Conservation (phyloP, 2,113 vertebrate species). For the Bettongia penicillata region DNA sequence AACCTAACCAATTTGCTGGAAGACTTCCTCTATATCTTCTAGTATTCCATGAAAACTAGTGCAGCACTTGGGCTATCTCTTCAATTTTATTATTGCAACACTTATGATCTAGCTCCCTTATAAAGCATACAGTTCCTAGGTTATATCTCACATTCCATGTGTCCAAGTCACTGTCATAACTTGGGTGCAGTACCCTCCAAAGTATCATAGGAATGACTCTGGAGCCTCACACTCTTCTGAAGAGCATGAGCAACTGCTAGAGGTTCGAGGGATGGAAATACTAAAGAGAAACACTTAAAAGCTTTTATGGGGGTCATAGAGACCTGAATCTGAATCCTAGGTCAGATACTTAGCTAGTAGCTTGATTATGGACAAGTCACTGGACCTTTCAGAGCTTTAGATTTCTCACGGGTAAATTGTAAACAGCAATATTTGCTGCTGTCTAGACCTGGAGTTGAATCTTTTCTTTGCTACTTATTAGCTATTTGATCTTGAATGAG, state of each 20-base stretch:
- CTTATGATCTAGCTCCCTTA: background rate
- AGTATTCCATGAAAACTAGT: background rate
- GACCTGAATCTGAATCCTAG: too few species aligned
- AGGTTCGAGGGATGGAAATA: background rate
- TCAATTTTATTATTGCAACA: background rate
- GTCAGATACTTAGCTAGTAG: too few species aligned
- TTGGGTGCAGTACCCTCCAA: background rate
- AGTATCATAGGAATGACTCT: background rate
- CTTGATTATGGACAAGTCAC: background rate
- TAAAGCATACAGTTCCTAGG: background rate
- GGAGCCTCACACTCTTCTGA: background rate
- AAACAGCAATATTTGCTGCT: background rate
- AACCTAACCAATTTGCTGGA: background rate
- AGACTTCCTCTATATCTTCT: background rate
- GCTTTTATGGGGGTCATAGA: background rate
- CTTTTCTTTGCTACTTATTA: background rate
- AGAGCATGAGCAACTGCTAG: background rate
- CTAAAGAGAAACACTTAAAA: background rate
- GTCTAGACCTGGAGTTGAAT: background rate
- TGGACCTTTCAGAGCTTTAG: background rate
- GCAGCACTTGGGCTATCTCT: background rate
- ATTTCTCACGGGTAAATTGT: background rate
- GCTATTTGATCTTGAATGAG: background rate
- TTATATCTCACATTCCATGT: background rate
- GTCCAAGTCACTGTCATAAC: background rate